A percentile compares a stretch with the other conserved stretches of the same genome.
These are phyloP conservation scores for Pseudomugil gertrudae DNA, from an alignment of 2,797 vertebrate genomes.

Conservation along the genomic window DNA sequence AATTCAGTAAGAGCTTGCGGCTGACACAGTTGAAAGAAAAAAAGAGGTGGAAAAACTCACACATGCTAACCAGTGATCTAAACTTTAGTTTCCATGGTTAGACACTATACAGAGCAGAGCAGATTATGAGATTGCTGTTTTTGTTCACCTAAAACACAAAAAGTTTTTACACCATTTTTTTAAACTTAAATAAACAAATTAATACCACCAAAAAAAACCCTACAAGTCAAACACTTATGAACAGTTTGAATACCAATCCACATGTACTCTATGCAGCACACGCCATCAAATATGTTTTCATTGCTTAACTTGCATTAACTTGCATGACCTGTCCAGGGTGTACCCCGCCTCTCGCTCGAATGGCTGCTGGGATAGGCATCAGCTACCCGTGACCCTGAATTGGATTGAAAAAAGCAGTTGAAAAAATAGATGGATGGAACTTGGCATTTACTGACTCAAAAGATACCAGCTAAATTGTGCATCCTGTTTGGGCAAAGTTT, in stretches of 20 bases:
- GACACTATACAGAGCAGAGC: background rate
- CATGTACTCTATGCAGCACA: background rate
- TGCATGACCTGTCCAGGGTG: too few species aligned
- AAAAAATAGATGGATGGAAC: too few species aligned
- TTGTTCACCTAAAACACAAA: background rate
- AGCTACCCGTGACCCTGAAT: too few species aligned
- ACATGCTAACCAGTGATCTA: constrained; percentile 46
- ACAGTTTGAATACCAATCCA: constrained; percentile 2
- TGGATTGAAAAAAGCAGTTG: too few species aligned
- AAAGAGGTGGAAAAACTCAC: constrained; percentile 39
- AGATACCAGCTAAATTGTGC: constrained; percentile 19
- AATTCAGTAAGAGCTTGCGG: constrained; percentile 63
- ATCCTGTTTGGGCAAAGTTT: constrained; percentile 13
- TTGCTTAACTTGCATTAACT: too few species aligned
- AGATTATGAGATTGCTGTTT: background rate
- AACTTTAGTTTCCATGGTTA: constrained; percentile 19
- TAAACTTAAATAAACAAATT: background rate
- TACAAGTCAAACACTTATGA: background rate
- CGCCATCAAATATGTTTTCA: constrained; percentile 37
- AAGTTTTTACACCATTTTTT: too few species aligned
- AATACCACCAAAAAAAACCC: background rate
- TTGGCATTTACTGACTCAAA: constrained; percentile 8
- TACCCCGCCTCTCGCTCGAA: too few species aligned
- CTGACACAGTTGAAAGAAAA: constrained; percentile 34
- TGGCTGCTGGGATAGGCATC: too few species aligned